phyloP scores from a whole-genome alignment of 2,797 vertebrate genomes.

The Ctenopoma kingsleyae region DNA sequence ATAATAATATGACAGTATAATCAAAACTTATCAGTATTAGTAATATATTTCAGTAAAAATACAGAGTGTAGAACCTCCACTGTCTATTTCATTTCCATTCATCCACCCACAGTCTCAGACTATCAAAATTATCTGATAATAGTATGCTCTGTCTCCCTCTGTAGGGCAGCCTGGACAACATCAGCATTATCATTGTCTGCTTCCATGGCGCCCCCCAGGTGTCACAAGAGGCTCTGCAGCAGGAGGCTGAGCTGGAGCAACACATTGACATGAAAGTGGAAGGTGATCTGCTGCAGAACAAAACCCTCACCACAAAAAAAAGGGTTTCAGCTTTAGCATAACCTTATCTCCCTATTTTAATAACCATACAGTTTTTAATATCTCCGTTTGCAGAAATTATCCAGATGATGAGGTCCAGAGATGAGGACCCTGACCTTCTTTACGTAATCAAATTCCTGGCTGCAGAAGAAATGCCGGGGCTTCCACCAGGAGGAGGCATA shows the following conservation, averaged over 20 bases:
- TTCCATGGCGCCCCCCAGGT: constrained; percentile 85
- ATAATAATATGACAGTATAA: no score
- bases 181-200: constrained; percentile 88
- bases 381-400: constrained; percentile 76
- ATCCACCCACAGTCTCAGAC: neutral
- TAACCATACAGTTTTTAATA: neutral
- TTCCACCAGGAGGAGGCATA: constrained; percentile 89
- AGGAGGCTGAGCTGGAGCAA: constrained; percentile 80
- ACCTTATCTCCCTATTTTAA: neutral
- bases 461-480: constrained; percentile 81
- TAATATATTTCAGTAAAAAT: no score
- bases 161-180: constrained; percentile 91
- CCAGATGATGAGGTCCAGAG: constrained; percentile 75
- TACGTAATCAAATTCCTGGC: constrained; percentile 85
- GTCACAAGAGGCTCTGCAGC: constrained; percentile 83
- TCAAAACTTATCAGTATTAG: no score
- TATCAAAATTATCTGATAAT: neutral
- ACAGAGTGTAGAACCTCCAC: neutral
- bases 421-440: constrained; percentile 81
- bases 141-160: constrained; percentile 50
- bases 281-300: constrained; percentile 65
- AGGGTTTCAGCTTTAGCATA: no score
- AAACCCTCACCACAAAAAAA: neutral
- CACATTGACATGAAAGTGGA: constrained; percentile 84
- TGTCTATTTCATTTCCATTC: neutral